A percentile compares a stretch with the other conserved stretches of the same genome.
Evolutionary conservation across 2,797 vertebrate genomes (phyloP).

Genomic region (Sternarchorhynchus goeldii): DNA sequence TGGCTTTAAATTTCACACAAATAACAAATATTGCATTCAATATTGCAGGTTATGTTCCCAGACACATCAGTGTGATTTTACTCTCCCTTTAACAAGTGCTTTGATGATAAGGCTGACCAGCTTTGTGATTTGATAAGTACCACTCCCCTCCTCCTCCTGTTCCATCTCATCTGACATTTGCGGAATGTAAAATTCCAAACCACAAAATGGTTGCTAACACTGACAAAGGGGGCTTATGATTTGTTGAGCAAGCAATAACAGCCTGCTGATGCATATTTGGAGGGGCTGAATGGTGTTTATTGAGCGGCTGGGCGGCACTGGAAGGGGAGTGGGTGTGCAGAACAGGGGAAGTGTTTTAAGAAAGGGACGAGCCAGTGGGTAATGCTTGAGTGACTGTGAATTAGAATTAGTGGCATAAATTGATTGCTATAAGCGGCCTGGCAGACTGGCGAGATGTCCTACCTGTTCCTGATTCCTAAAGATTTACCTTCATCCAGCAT

Average conservation of each 20-base stretch:
- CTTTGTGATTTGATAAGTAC: slow-evolving; percentile 24
- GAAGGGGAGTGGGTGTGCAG: slow-evolving; percentile 40
- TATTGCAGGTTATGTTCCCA: background rate
- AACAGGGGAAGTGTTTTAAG: slow-evolving; percentile 48
- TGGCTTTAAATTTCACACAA: background rate
- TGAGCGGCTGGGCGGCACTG: slow-evolving; percentile 51
- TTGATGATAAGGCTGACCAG: slow-evolving; percentile 18
- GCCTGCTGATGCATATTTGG: slow-evolving; percentile 60
- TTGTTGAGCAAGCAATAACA: slow-evolving; percentile 59
- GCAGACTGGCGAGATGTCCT: slow-evolving; percentile 43
- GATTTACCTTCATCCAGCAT: slow-evolving; percentile 47
- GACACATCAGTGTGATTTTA: background rate
- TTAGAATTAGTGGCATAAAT: slow-evolving; percentile 59
- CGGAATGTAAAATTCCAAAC: slow-evolving; percentile 39
- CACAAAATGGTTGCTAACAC: slow-evolving; percentile 30
- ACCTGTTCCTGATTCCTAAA: slow-evolving; percentile 53
- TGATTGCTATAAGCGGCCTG: slow-evolving; percentile 49
- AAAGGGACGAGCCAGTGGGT: slow-evolving; percentile 50
- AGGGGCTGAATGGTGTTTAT: slow-evolving; percentile 61
- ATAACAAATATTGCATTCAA: background rate
- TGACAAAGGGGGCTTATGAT: slow-evolving; percentile 58
- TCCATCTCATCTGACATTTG: slow-evolving; percentile 31
- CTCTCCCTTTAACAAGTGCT: slow-evolving; percentile 10
- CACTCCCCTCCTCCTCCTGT: slow-evolving; percentile 17
- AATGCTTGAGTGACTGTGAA: slow-evolving; percentile 54